These are phyloP conservation scores for Drosophila melanosoma DNA, from an alignment of 2,888 invertebrate species.

Conservation along the genomic window DNA sequence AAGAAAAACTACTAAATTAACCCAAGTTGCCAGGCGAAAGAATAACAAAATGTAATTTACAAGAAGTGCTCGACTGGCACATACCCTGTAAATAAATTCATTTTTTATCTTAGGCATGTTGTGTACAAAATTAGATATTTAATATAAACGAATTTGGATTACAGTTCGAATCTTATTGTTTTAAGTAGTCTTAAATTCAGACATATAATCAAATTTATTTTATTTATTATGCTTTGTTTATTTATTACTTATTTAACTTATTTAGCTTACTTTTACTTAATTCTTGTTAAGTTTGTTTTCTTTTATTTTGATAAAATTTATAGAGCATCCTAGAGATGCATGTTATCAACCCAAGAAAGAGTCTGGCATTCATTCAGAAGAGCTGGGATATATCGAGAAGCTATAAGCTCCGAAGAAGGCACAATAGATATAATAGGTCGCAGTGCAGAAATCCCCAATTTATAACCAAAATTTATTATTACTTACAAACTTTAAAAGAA, in stretches of 20 bases:
- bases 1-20: constrained; percentile 40
- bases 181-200: neutral
- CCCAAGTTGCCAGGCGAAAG: constrained; percentile 25
- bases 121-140: neutral
- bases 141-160: neutral
- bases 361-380: no score
- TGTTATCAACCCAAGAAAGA: no score
- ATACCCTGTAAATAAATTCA: neutral
- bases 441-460: no score
- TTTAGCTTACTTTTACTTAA: no score
- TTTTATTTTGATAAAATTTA: no score
- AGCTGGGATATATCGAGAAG: no score
- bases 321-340: no score
- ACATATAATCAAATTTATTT: neutral
- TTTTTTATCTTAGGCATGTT: neutral
- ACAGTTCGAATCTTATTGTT: no score
- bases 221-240: neutral
- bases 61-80: neutral
- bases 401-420: no score
- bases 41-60: neutral
- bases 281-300: no score
- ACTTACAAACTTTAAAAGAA: neutral
- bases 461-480: no score
- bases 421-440: no score
- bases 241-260: neutral